Conservation (phyloP, 2,797 vertebrate species). For the Acanthurus tractus region DNA sequence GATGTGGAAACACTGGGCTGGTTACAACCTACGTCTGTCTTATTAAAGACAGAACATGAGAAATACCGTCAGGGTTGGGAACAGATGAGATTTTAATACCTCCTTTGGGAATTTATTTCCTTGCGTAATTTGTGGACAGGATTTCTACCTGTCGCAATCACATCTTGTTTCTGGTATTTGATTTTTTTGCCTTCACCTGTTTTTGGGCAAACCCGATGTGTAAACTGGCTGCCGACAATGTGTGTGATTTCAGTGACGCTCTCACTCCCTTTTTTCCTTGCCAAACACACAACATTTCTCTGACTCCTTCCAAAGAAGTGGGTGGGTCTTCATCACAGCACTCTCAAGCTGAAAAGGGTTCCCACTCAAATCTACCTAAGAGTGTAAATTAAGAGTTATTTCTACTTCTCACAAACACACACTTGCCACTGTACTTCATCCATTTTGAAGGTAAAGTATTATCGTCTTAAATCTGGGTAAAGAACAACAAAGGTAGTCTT, state of each 20-base stretch:
- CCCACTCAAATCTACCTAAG: background rate
- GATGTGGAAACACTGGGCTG: conserved; percentile 56
- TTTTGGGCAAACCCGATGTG: conserved; percentile 5
- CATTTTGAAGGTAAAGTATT: conserved; percentile 39
- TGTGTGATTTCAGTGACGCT: conserved; percentile 3
- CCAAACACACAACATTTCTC: background rate
- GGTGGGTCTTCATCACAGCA: conserved; percentile 5
- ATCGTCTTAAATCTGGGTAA: conserved; percentile 6
- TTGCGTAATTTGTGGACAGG: conserved; percentile 4
- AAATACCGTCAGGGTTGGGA: conserved; percentile 27
- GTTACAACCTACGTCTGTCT: conserved; percentile 60
- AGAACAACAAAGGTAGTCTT: conserved; percentile 1
- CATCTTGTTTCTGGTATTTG: conserved; percentile 8
- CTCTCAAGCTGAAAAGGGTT: background rate
- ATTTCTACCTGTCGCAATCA: conserved; percentile 8
- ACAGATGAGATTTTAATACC: conserved; percentile 24
- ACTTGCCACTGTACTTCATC: background rate
- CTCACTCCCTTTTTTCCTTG: background rate
- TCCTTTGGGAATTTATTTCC: conserved; percentile 26
- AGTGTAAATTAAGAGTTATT: conserved; percentile 8
- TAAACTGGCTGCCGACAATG: background rate
- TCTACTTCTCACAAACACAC: conserved; percentile 28
- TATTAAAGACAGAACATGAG: conserved; percentile 29
- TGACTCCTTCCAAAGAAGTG: background rate
- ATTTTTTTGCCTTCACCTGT: background rate